Evolutionary conservation across 2,113 vertebrate species (phyloP).

Genomic region (Pardalotus punctatus): DNA sequence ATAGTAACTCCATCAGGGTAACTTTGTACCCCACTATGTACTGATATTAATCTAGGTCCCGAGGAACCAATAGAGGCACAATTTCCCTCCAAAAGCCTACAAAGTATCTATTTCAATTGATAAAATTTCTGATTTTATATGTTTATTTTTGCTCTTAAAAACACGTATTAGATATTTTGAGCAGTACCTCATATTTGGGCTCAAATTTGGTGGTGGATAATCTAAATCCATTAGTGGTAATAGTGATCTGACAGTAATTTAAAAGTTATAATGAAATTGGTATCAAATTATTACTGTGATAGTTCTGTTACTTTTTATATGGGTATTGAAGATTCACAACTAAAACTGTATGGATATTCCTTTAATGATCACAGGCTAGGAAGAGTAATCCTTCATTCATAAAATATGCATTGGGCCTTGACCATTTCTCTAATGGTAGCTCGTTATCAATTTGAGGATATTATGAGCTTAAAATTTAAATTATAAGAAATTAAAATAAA

Average conservation of each 20-base stretch:
- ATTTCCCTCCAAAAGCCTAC: neutral
- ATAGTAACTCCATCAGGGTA: neutral
- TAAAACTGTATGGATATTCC: neutral
- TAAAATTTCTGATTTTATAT: neutral
- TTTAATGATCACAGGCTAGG: neutral
- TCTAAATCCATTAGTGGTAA: neutral
- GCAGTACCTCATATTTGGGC: neutral
- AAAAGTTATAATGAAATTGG: neutral
- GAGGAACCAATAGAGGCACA: neutral
- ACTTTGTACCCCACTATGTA: neutral
- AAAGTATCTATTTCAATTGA: neutral
- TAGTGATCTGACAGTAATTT: neutral
- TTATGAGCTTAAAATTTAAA: neutral
- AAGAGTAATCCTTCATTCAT: neutral
- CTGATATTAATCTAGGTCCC: neutral
- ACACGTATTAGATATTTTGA: neutral
- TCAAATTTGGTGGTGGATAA: neutral
- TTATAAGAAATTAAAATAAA: conserved; percentile 7
- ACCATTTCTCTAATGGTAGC: neutral
- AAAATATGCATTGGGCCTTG: conserved; percentile 6
- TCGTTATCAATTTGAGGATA: neutral
- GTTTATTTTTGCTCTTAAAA: neutral
- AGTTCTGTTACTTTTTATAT: neutral
- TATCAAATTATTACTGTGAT: neutral
- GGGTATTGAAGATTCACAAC: neutral